Base-by-base conservation (phyloP, 2,797 vertebrate species). In the Ctenochaetus hawaiiensis region DNA sequence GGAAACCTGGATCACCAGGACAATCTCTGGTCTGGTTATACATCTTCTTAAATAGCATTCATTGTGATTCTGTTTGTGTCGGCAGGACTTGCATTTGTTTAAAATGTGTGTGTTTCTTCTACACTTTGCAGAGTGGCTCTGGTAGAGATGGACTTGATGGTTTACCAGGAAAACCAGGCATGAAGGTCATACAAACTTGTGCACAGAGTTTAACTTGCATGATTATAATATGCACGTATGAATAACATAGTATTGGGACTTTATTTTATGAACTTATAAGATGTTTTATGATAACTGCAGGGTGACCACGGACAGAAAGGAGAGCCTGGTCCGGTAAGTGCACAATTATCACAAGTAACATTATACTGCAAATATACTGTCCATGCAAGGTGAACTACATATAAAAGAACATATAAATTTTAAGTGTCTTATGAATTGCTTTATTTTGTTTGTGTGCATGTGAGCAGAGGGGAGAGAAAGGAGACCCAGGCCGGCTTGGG, bases 271-370 rank as follows among this genome's bases (percentile, higher is more conserved):
- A 20, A 1, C 4, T 74, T 22, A 81, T 11, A 52, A n/a, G 8
- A 39, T 78, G 16, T 87, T 72, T 58, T 2, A 2, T 77, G 1
- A 51, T 58, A 26, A 65, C 58, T 88, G 48, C 82, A 96, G 96
- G 95, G 96, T 52, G 94, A 95, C 44, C 80, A 79, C 14, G 96
- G 95, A 47, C 86, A 67, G n/a, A 95, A 90, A 77, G 96, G 95
- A 30, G 94, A 94, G 5, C 52, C 82, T 23, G 92, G 95, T 75
- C 26, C 2, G 72, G 96, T 96, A 78, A 95, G 95, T 93, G 4
- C 5, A 9, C 2, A n/a, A n/a, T n/a, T n/a, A n/a, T n/a, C n/a
- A n/a, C n/a, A n/a, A n/a, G n/a, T n/a, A n/a, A n/a, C n/a, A n/a
- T n/a, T n/a, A n/a, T 26, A 26, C 26, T 26, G 26, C 26, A 26